phyloP scores from a whole-genome alignment of 2,797 vertebrate species.

The Leuciscus waleckii region DNA sequence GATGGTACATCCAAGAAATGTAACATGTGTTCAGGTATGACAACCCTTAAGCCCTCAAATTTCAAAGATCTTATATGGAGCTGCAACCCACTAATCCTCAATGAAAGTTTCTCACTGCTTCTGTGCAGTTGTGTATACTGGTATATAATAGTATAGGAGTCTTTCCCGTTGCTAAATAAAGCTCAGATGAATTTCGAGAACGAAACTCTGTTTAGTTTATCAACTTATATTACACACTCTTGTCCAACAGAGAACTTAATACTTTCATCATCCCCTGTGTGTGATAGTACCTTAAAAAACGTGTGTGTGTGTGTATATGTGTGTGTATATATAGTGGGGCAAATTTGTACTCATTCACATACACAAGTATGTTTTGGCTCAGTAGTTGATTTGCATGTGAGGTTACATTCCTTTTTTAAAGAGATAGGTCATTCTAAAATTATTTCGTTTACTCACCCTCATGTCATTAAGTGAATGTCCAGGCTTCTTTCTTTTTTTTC shows the following conservation, averaged over 20 bases:
- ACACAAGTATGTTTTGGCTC: conserved; percentile 23
- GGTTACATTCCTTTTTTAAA: conserved; percentile 7
- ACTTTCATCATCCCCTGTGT: conserved; percentile 27
- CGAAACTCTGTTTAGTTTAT: conserved; percentile 66
- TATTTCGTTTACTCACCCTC: background rate
- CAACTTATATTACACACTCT: conserved; percentile 69
- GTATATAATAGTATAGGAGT: conserved; percentile 35
- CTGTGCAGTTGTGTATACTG: conserved; percentile 37
- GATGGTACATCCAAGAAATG: conserved; percentile 23
- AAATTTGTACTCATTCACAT: conserved; percentile 39
- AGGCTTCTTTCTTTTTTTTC: background rate
- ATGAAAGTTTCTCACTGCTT: conserved; percentile 37
- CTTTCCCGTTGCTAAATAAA: conserved; percentile 69
- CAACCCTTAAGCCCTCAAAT: conserved; percentile 40
- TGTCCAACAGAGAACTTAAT: conserved; percentile 38
- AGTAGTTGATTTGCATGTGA: background rate
- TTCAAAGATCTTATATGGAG: background rate
- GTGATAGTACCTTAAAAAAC: conserved; percentile 27
- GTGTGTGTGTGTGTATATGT: conserved; percentile 20
- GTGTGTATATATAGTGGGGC: conserved; percentile 50
- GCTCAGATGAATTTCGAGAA: conserved; percentile 62
- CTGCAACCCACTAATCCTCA: conserved; percentile 3
- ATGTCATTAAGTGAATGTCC: background rate
- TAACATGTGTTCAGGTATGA: conserved; percentile 24
- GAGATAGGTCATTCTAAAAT: background rate